Evolutionary conservation across 1,140 invertebrate genomes (phyloP), one percentile per base, ranked within the genome.

Genomic region (Propsilocerus akamusi): DNA sequence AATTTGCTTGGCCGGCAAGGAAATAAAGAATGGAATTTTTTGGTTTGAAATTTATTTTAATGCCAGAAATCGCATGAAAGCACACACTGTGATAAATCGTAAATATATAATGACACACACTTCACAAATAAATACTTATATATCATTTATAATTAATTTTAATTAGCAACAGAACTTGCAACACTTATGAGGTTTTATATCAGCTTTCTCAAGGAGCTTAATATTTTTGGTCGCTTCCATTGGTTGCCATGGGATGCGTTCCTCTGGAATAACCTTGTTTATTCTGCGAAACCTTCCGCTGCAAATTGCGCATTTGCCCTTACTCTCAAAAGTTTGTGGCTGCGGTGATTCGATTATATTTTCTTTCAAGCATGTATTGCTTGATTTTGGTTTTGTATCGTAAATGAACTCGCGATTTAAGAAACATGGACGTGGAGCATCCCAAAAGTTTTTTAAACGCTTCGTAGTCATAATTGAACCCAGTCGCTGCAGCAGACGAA

Each of bases 381-480:
- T 25, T 26, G 25, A 28, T 26, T 14, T 47, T 10, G 10, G 14
- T 17, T 24, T 25, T 12, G 22, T 17, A 12, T 25, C 23, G 5
- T 60, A 60, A 26, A 65, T 58, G 6, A 54, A 52, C 11, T 62
- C 60, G 46, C 59, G 53, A 49, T 58, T 59, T 32, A 63, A 50
- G 49, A 66, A 64, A 55, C 68, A 71, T 0, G 74, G 74, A 51
- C 69, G 62, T 7, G 72, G 70, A 10, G 65, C 64, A 4, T 54
- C 53, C 73, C 73, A 75, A 49, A 60, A 61, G 54, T 77, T 73
- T 53, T 76, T 73, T 4, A 75, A 62, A 24, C 74, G 57, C 51
- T 65, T 71, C 1, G 64, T 68, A 46, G 57, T 60, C 70, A 72
- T 75, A 48, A 77, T 72, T 17, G 61, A 57, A 17, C 58, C 61